Evolutionary conservation across 2,888 invertebrate species (phyloP).

Genomic region (Euplexia lucipara): DNA sequence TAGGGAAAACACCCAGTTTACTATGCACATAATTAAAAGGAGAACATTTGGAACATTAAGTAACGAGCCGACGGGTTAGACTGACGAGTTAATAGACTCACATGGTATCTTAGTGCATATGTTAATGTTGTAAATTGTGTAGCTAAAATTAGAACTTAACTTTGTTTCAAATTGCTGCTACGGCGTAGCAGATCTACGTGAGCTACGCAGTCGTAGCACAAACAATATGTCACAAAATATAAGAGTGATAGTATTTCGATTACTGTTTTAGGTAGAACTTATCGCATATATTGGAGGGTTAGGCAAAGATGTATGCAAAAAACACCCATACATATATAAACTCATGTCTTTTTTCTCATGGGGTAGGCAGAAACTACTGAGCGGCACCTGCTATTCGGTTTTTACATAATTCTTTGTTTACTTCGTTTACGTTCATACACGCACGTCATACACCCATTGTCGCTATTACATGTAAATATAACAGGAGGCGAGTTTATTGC

Average conservation of each 20-base stretch:
- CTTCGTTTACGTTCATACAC: too few relatives aligned
- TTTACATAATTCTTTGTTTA: too few relatives aligned
- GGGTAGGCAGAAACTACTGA: too few relatives aligned
- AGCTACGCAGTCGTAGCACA: not conserved
- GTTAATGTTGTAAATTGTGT: not conserved
- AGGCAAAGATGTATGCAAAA: too few relatives aligned
- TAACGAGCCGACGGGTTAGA: constrained; percentile 7
- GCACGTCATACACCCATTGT: too few relatives aligned
- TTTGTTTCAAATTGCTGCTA: not conserved
- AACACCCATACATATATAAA: too few relatives aligned
- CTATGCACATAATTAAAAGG: constrained; percentile 36
- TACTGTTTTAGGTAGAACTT: not conserved
- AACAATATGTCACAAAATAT: too few relatives aligned
- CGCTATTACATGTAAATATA: too few relatives aligned
- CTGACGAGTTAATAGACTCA: constrained; percentile 17
- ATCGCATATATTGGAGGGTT: not conserved
- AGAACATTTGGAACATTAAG: constrained; percentile 28
- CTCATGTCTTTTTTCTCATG: too few relatives aligned
- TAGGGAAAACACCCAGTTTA: constrained; percentile 16
- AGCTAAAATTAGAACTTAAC: not conserved
- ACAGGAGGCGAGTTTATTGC: too few relatives aligned
- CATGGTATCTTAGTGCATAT: not conserved
- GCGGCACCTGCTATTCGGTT: too few relatives aligned
- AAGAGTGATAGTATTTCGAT: too few relatives aligned
- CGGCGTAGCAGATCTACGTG: not conserved